A percentile compares a stretch with the other conserved stretches of the same genome.
Evolutionary conservation across 1,140 invertebrate genomes (phyloP).

Genomic region (Drosophila orosa): DNA sequence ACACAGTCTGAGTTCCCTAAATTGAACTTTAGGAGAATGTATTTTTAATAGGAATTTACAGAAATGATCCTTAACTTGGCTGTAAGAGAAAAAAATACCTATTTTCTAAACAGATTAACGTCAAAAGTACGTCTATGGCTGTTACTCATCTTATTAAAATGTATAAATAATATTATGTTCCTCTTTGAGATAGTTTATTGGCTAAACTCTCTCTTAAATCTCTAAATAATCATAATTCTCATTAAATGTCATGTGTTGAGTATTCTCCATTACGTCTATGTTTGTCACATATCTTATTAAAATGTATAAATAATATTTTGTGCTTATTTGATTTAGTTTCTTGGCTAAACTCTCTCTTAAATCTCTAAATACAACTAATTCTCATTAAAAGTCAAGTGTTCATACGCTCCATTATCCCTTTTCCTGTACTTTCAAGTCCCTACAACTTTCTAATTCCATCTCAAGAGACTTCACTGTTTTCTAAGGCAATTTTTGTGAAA

Average conservation of each 20-base stretch:
- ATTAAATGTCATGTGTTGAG: neutral
- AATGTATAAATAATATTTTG: neutral
- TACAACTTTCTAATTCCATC: neutral
- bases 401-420: neutral
- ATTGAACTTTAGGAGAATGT: neutral
- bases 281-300: neutral
- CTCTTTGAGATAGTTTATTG: neutral
- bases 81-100: neutral
- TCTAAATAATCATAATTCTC: neutral
- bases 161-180: neutral
- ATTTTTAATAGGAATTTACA: neutral
- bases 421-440: neutral
- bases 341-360: neutral
- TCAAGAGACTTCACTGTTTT: slow-evolving; percentile 9
- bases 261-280: neutral
- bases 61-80: neutral
- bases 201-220: neutral
- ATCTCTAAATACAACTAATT: neutral
- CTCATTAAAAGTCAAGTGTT: neutral
- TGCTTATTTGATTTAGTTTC: neutral
- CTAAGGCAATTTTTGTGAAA: neutral
- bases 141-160: neutral
- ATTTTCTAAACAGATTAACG: rapidly evolving
- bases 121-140: too few relatives aligned
- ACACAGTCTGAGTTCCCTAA: slow-evolving; percentile 7